A percentile compares a stretch with the other conserved stretches of the same genome.
phyloP scores from a whole-genome alignment of 1,140 invertebrate species.

The Drosophila setifemur region DNA sequence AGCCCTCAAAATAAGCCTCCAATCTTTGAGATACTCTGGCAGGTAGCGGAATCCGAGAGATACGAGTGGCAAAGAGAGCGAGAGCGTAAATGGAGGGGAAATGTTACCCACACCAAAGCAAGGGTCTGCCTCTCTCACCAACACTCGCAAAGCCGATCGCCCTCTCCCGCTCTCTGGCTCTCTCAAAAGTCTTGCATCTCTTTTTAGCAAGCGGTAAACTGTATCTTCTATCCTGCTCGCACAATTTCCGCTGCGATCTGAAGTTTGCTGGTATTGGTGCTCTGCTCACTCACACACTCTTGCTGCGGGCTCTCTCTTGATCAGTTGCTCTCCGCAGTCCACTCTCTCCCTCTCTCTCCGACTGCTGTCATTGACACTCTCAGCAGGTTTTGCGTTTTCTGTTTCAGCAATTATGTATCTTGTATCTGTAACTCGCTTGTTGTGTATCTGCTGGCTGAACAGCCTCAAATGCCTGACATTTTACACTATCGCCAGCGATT shows the following conservation, averaged over 20 bases:
- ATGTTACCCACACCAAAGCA: slow-evolving; percentile 40
- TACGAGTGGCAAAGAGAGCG: slow-evolving; percentile 1
- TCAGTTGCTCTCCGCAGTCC: too few species aligned
- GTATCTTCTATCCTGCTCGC: slow-evolving; percentile 40
- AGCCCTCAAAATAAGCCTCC: slow-evolving; percentile 56
- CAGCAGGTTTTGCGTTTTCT: slow-evolving; percentile 57
- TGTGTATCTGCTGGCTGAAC: slow-evolving; percentile 61
- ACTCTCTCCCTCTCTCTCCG: neutral
- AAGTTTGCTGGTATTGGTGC: slow-evolving; percentile 48
- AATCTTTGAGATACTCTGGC: slow-evolving; percentile 34
- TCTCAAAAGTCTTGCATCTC: neutral
- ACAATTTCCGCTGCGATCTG: slow-evolving; percentile 38
- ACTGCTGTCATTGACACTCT: slow-evolving; percentile 69
- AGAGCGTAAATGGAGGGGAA: slow-evolving; percentile 42
- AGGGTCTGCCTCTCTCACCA: neutral
- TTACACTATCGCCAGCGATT: slow-evolving; percentile 60
- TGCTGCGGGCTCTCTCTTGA: neutral
- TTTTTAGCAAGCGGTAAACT: neutral
- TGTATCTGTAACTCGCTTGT: slow-evolving; percentile 67
- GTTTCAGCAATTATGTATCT: slow-evolving; percentile 74
- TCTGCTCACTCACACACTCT: slow-evolving; percentile 52
- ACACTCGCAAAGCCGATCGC: neutral
- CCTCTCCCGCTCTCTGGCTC: slow-evolving; percentile 40
- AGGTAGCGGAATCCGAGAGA: slow-evolving; percentile 41
- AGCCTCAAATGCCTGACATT: slow-evolving; percentile 68